Conservation (phyloP, 2,888 invertebrate species). For the Hetaerina titia region DNA sequence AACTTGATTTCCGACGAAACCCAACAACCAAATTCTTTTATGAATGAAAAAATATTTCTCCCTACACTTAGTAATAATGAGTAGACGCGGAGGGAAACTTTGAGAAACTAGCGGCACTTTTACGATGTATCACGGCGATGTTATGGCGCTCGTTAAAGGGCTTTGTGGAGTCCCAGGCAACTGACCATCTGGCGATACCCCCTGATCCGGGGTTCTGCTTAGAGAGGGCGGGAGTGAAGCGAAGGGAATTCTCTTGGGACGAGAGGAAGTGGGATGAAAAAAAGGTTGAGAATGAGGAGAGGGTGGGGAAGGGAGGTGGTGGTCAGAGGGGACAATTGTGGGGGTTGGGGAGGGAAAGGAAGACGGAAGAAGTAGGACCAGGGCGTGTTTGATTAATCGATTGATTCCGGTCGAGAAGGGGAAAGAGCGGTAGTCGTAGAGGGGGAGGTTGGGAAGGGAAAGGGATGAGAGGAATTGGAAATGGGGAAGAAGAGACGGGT, state of each 20-base stretch:
- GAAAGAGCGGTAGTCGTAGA: background rate
- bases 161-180: too few species aligned
- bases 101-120: too few species aligned
- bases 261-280: background rate
- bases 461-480: background rate
- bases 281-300: background rate
- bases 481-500: background rate
- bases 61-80: too few species aligned
- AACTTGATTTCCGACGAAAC: too few species aligned
- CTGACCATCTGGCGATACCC: background rate
- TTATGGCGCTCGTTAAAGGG: too few species aligned
- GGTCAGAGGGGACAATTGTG: background rate
- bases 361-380: background rate
- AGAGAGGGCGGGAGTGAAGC: background rate
- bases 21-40: too few species aligned
- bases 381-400: conserved; percentile 50
- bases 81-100: too few species aligned
- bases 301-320: background rate
- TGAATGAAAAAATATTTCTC: too few species aligned
- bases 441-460: background rate
- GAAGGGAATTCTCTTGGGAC: background rate
- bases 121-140: too few species aligned
- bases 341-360: background rate
- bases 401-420: background rate
- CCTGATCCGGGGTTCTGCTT: background rate